Evolutionary conservation across 2,888 invertebrate species (phyloP).

Genomic region (Scaptomyza parva): DNA sequence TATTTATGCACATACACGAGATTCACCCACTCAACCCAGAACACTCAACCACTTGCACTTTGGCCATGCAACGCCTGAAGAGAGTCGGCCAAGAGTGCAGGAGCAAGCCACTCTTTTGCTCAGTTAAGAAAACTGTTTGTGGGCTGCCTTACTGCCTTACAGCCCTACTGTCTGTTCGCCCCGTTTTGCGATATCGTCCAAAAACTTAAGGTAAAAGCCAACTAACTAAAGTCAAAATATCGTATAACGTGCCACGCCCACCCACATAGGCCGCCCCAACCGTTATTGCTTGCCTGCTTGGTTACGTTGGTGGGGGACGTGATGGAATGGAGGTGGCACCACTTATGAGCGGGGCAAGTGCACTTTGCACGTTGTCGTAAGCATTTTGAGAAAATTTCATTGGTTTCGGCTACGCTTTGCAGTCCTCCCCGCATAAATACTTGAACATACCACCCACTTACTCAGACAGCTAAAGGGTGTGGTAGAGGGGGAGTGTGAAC

Average conservation of each 20-base stretch:
- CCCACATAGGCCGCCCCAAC: conserved; percentile 28
- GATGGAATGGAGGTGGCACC: conserved; percentile 6
- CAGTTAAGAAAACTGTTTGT: conserved; percentile 57
- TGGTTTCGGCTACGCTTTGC: conserved; percentile 73
- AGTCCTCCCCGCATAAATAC: conserved; percentile 64
- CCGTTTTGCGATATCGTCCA: conserved; percentile 56
- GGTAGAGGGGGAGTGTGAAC: background rate
- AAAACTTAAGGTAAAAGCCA: conserved; percentile 71
- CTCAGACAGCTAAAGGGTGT: conserved; percentile 23
- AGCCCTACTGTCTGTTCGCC: conserved; percentile 37
- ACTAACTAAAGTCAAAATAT: conserved; percentile 68
- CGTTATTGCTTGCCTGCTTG: conserved; percentile 18
- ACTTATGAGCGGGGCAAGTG: conserved; percentile 64
- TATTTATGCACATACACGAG: conserved; percentile 58
- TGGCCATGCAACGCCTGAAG: conserved; percentile 33
- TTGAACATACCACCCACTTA: conserved; percentile 51
- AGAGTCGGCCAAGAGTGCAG: conserved; percentile 51
- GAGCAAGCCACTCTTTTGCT: no score
- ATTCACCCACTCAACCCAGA: conserved; percentile 2
- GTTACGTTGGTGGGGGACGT: conserved; percentile 11
- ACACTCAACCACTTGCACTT: conserved; percentile 17
- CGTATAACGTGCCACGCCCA: conserved; percentile 47
- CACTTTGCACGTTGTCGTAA: conserved; percentile 76
- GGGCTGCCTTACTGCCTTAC: conserved; percentile 24
- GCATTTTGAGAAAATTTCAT: conserved; percentile 76